A percentile compares a stretch with the other conserved stretches of the same genome.
These are phyloP conservation scores for Dryadula phaetusa DNA, from an alignment of 2,888 invertebrate species.

Conservation along the genomic window DNA sequence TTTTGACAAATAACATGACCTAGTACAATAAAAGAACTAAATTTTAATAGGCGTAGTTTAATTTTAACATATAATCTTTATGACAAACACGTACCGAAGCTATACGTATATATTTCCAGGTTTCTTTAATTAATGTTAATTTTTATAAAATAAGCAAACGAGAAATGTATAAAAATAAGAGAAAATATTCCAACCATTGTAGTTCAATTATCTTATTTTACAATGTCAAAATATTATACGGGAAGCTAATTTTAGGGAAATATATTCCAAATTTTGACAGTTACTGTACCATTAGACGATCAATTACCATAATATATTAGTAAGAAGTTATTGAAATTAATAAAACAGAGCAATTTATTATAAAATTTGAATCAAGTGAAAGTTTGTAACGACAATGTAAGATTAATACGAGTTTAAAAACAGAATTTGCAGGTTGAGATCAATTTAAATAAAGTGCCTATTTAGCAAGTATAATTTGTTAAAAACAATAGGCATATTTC, in stretches of 20 bases:
- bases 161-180: not conserved
- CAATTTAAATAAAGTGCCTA: conserved; percentile 19
- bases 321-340: not conserved
- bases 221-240: not conserved
- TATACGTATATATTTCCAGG: too few relatives aligned
- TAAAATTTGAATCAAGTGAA: conserved; percentile 20
- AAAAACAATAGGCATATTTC: conserved; percentile 25
- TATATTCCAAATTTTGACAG: conserved; percentile 2
- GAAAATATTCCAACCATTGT: not conserved
- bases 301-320: conserved; percentile 10
- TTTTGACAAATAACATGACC: too few relatives aligned
- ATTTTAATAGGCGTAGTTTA: too few relatives aligned
- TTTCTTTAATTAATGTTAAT: too few relatives aligned
- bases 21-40: too few relatives aligned
- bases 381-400: conserved; percentile 24
- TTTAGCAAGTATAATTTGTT: conserved; percentile 25
- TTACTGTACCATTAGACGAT: not conserved
- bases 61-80: too few relatives aligned
- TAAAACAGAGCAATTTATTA: not conserved
- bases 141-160: too few relatives aligned
- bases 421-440: conserved; percentile 15
- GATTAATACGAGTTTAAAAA: conserved; percentile 34
- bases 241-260: not conserved
- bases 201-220: not conserved
- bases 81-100: too few relatives aligned